Base-by-base conservation (phyloP, 2,113 vertebrate genomes). In the Oreotrochilus melanogaster region DNA sequence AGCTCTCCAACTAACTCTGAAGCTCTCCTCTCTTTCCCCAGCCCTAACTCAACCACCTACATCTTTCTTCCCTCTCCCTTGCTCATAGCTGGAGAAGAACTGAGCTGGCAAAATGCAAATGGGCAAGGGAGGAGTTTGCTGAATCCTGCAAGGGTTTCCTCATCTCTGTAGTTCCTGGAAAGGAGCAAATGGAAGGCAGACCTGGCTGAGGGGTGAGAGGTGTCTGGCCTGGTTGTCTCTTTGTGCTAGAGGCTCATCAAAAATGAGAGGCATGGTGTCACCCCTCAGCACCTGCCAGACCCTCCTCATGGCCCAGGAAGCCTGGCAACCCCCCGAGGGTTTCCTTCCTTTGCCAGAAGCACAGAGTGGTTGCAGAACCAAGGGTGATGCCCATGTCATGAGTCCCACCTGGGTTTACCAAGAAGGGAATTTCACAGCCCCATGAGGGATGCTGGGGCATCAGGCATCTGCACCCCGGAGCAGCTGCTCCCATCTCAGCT, bases 321-420 rank as follows among this genome's bases (percentile, higher is more conserved):
- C 17, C 62, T 37, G 37, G 33, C 18, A 87, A 18, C 27, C 12
- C 18, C 53, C 45, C 27, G 0, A 5, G 19, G n/a, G 9, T 4
- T 37, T 37, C 25, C 7, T 78, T n/a, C 58, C 45, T 83, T 16
- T 54, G 14, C 10, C 64, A 39, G 67, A 45, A 86, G 15, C 18
- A 33, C 37, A 27, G 33, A 79, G 30, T 33, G 24, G 27, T 37
- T 53, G 25, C 30, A 47, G 53, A 73, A 24, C 47, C 81, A 71
- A 30, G 61, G 42, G 17, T 45, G 30, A 25, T 79, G 51, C 17
- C 54, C 45, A 61, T 3, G 5, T 21, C 42, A 0, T 2, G 2
- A 2, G 2, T 30, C 42, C 11, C 1, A 3, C 22, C 27, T 14
- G 4, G 11, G 3, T 54, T 48, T 48, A 18, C 21, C 1, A 4